Evolutionary conservation across 1,140 invertebrate genomes (phyloP), one percentile per base, ranked within the genome.

Genomic region (Pissodes strobi): DNA sequence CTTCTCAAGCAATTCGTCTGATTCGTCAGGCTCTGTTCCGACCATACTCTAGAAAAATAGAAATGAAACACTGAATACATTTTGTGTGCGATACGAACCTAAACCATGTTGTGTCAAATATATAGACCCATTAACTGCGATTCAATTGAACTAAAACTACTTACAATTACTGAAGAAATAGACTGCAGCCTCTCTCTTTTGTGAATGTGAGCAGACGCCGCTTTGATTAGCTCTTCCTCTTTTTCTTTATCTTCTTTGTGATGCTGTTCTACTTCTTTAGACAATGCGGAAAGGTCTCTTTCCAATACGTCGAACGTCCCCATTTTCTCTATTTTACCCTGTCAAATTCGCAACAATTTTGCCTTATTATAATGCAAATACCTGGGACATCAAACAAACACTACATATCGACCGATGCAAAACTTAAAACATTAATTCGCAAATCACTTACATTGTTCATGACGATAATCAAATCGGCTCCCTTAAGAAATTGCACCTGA

Each of bases 401-500:
- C n/a, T n/a, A n/a, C n/a, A n/a, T n/a, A n/a, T n/a, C n/a, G n/a
- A n/a, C n/a, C n/a, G n/a, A n/a, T n/a, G n/a, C n/a, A n/a, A n/a
- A n/a, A n/a, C n/a, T n/a, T n/a, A n/a, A n/a, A n/a, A n/a, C n/a
- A n/a, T n/a, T n/a, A n/a, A n/a, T n/a, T n/a, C n/a, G n/a, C n/a
- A 23, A 25, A 18, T 30, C 19, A 55, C 71, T 77, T 78, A 87
- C 88, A 76, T 90, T 85, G 72, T 90, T 88, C 38, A 93, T 72
- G 1, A 93, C 80, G 4, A 90, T 69, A 46, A 91, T 86, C 34
- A 84, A 76, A 69, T 90, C 85, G 2, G 88, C 90, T n/a, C 85
- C 79, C 68, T 88, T 87, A 2, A 94, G 76, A 71, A 87, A 91
- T 69, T 93, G 91, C 18, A 93, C 78, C 74, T 93, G 90, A 80